Base-by-base conservation (phyloP, 2,797 vertebrate genomes). In the Sarcophilus harrisii region DNA sequence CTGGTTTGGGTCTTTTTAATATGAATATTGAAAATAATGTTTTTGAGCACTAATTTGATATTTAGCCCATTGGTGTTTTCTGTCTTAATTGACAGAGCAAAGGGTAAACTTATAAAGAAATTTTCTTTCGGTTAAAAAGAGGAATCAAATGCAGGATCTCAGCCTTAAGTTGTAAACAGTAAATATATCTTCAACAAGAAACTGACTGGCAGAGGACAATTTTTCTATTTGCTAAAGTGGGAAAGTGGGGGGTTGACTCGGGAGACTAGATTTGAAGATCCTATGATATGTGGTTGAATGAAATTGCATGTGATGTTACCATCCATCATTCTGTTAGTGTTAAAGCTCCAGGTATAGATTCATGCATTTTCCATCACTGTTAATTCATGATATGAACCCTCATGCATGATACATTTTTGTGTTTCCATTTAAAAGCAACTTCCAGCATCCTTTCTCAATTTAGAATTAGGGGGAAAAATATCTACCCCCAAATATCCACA, bases 401-500 rank as follows among this genome's bases (percentile, higher is more conserved):
- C 14, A 0, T 91, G 94, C 52, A 89, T 95, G 94, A 93, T 96
- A 0, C 97, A 12, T 96, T 87, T 94, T 89, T 96, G 93, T 97
- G 57, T 97, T 97, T 96, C 94, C 59, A 14, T 55, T 55, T 91
- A 95, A 93, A 54, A 94, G 90, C 58, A 95, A 97, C 94, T 57
- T n/a, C 58, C 45, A 94, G 81, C 94, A 8, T 93, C 91, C 97
- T 90, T 96, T 91, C 97, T 98, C 92, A 95, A 94, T 97, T 97
- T 96, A 92, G 97, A 92, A 96, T 87, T 87, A 87, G 92, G 62
- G 96, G 94, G 90, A 95, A 95, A 58, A 97, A 95, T 52, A 93
- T 52, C 58, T 96, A 95, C 92, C 60, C 60, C 97, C 97, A 97
- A 97, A 92, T 98, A 98, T 98, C 98, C 98, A 98, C 98, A 98